phyloP scores from a whole-genome alignment of 2,888 invertebrate species.

The Nomada fucata region DNA sequence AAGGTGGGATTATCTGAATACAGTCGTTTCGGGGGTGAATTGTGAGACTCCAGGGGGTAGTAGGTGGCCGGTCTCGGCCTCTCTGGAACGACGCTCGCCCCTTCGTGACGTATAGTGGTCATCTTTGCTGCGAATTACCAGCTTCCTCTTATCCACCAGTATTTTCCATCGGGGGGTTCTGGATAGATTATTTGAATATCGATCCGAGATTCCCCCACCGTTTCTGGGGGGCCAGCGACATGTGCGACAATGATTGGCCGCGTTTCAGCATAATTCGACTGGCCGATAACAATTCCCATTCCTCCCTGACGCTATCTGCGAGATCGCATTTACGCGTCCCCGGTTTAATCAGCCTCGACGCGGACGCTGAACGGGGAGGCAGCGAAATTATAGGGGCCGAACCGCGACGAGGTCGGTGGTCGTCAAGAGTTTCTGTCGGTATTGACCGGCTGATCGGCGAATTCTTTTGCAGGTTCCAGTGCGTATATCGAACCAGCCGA shows the following conservation, averaged over 20 bases:
- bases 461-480: background rate
- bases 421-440: slow-evolving; percentile 2
- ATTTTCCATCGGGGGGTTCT: slow-evolving; percentile 18
- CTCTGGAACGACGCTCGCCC: slow-evolving; percentile 39
- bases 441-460: slow-evolving; percentile 8
- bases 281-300: slow-evolving; percentile 57
- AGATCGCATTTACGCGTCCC: slow-evolving; percentile 9
- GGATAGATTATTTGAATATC: slow-evolving; percentile 81
- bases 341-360: slow-evolving; percentile 62
- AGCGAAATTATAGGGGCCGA: slow-evolving; percentile 40
- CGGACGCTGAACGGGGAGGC: slow-evolving; percentile 13
- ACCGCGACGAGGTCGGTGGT: background rate
- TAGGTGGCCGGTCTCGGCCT: slow-evolving; percentile 74
- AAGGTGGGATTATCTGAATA: slow-evolving; percentile 83
- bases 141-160: slow-evolving; percentile 68
- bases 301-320: slow-evolving; percentile 21
- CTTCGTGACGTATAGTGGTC: slow-evolving; percentile 81
- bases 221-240: slow-evolving; percentile 47
- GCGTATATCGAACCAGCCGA: too few species aligned
- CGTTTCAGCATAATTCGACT: slow-evolving; percentile 68
- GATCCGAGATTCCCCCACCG: slow-evolving; percentile 52
- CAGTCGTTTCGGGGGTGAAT: slow-evolving; percentile 80
- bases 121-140: slow-evolving; percentile 79
- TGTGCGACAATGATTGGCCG: slow-evolving; percentile 65
- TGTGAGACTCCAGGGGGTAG: slow-evolving; percentile 81